Percentiles rank a stretch among this genome's conserved stretches.
These are phyloP conservation scores for Hyppa rectilinea DNA, from an alignment of 2,888 invertebrate genomes.

Conservation along the genomic window DNA sequence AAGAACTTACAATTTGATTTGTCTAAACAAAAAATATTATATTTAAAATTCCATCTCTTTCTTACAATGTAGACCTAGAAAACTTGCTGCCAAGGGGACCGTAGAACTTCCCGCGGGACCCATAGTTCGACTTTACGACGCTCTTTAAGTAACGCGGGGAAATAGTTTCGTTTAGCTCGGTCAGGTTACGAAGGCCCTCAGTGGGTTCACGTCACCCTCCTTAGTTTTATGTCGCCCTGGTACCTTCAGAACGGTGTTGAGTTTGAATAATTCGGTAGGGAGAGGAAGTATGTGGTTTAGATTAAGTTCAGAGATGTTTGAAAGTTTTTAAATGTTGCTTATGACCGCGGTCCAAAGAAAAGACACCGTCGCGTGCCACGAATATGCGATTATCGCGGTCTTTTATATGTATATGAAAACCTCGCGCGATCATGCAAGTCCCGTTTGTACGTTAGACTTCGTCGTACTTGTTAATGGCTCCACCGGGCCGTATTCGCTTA, in stretches of 20 bases:
- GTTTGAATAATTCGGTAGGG: slow-evolving; percentile 43
- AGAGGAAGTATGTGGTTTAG: slow-evolving; percentile 27
- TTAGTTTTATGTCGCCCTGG: slow-evolving; percentile 59
- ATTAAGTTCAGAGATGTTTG: neutral
- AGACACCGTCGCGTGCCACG: too few species aligned
- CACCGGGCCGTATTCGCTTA: too few species aligned
- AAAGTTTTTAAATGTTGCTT: neutral
- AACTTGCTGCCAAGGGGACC: slow-evolving; percentile 44
- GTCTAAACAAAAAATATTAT: too few species aligned
- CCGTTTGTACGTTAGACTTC: too few species aligned
- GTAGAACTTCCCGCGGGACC: slow-evolving; percentile 65
- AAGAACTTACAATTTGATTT: too few species aligned
- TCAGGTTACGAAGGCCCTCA: slow-evolving; percentile 56
- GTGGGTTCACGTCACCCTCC: slow-evolving; percentile 51
- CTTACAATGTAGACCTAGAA: slow-evolving; percentile 35
- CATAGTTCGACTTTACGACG: slow-evolving; percentile 72
- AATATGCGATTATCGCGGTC: too few species aligned
- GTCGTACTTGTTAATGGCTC: too few species aligned
- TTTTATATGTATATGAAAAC: too few species aligned
- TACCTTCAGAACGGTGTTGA: slow-evolving; percentile 34
- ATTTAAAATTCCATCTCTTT: neutral
- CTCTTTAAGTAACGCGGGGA: slow-evolving; percentile 73
- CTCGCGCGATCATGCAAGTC: too few species aligned
- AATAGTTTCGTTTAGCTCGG: slow-evolving; percentile 74
- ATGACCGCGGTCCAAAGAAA: too few species aligned